phyloP scores from a whole-genome alignment of 2,113 vertebrate genomes.

The Nesogale talazaci region DNA sequence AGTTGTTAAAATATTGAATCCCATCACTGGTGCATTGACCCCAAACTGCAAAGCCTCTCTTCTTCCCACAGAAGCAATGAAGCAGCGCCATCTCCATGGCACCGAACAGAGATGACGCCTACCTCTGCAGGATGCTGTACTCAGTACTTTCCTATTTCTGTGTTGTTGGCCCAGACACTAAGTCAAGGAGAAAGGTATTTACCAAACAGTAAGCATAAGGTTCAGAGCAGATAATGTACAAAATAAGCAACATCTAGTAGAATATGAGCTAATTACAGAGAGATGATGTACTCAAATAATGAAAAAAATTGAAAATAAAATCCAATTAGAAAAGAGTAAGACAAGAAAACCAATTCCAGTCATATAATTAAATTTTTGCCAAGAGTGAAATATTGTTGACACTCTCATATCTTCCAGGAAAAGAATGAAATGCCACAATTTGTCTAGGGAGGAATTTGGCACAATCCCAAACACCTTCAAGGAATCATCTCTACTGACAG shows the following conservation, averaged over 20 bases:
- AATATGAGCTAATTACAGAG: too few relatives aligned
- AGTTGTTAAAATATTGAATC: too few relatives aligned
- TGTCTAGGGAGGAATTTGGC: background rate
- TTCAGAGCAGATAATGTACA: constrained; percentile 19
- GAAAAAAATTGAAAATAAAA: constrained; percentile 4
- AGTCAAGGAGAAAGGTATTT: background rate
- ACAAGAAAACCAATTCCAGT: constrained; percentile 8
- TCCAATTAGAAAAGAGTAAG: background rate
- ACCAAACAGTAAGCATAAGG: background rate
- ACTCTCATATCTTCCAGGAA: constrained; percentile 20
- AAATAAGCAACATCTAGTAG: background rate
- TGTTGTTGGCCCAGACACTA: constrained; percentile 19
- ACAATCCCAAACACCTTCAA: background rate
- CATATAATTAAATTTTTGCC: background rate
- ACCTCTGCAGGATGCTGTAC: background rate
- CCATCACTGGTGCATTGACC: background rate
- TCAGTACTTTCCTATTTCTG: constrained; percentile 45
- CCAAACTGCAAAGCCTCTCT: background rate
- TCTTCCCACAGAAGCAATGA: constrained; percentile 23
- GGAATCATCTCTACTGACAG: too few relatives aligned
- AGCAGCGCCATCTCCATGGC: too few relatives aligned
- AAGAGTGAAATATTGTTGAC: constrained; percentile 7
- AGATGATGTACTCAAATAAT: too few relatives aligned
- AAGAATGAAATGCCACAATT: constrained; percentile 13
- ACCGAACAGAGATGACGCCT: constrained; percentile 17